These are phyloP conservation scores for Eulemur albifrons DNA, from an alignment of 2,797 vertebrate genomes.

Conservation along the genomic window DNA sequence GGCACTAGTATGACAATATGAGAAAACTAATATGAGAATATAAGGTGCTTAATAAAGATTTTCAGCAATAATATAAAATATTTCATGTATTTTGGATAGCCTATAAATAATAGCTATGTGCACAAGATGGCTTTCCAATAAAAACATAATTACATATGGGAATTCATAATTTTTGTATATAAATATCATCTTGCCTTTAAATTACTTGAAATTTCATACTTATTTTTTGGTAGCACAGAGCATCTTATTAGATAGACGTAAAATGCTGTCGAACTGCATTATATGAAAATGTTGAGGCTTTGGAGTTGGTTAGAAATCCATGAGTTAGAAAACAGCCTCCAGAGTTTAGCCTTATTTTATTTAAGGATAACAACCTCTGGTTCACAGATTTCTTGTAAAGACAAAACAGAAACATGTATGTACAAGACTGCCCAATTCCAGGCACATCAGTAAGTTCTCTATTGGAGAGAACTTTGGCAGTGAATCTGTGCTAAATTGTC, in stretches of 20 bases:
- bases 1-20: not conserved
- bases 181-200: not conserved
- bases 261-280: not conserved
- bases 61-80: slow-evolving; percentile 16
- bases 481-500: not conserved
- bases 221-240: not conserved
- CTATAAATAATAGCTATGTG: not conserved
- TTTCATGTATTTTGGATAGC: not conserved
- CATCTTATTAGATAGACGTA: not conserved
- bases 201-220: not conserved
- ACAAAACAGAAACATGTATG: not conserved
- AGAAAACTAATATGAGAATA: not conserved
- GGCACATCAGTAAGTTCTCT: not conserved
- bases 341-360: not conserved
- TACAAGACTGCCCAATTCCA: not conserved
- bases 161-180: not conserved
- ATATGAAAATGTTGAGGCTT: not conserved
- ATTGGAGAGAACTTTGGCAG: not conserved
- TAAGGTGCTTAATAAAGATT: not conserved
- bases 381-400: not conserved
- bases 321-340: not conserved
- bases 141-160: not conserved
- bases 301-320: not conserved
- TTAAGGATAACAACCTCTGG: not conserved
- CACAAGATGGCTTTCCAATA: not conserved